Conservation (phyloP, 2,797 vertebrate genomes). For the Parauchenoglanis ngamensis region DNA sequence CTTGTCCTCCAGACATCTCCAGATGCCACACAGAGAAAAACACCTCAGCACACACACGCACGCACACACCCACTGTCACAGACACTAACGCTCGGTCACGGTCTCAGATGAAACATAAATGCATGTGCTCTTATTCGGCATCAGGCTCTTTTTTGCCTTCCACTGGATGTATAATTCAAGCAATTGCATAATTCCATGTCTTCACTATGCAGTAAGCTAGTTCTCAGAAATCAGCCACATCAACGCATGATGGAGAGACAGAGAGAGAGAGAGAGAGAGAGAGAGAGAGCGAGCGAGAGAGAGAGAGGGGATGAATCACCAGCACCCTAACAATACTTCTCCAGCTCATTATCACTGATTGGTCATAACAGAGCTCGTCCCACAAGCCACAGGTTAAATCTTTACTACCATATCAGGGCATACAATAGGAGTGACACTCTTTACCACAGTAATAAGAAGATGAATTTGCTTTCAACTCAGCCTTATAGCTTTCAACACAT, state of each 20-base stretch:
- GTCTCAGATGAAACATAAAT: constrained; percentile 39
- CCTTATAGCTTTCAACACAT: not conserved
- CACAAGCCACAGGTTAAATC: constrained; percentile 17
- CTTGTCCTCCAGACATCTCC: constrained; percentile 24
- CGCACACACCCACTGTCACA: not conserved
- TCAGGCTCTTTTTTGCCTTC: constrained; percentile 16
- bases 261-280: not conserved
- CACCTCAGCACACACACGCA: constrained; percentile 6
- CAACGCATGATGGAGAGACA: constrained; percentile 16
- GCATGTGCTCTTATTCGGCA: constrained; percentile 19
- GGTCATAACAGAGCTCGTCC: constrained; percentile 17
- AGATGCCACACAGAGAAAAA: constrained; percentile 26
- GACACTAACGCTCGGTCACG: constrained; percentile 18
- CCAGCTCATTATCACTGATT: constrained; percentile 28
- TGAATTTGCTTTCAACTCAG: not conserved
- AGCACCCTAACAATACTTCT: constrained; percentile 15
- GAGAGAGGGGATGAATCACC: constrained; percentile 11
- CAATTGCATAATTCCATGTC: constrained; percentile 64
- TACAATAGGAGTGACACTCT: not conserved
- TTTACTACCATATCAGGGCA: constrained; percentile 18
- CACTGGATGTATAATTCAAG: constrained; percentile 54
- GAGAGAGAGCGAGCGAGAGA: not conserved
- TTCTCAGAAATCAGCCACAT: constrained; percentile 23
- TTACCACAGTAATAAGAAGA: not conserved
- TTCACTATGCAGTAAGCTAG: constrained; percentile 55